Evolutionary conservation across 2,113 vertebrate genomes (phyloP).

Genomic region (Phodopus roborovskii): DNA sequence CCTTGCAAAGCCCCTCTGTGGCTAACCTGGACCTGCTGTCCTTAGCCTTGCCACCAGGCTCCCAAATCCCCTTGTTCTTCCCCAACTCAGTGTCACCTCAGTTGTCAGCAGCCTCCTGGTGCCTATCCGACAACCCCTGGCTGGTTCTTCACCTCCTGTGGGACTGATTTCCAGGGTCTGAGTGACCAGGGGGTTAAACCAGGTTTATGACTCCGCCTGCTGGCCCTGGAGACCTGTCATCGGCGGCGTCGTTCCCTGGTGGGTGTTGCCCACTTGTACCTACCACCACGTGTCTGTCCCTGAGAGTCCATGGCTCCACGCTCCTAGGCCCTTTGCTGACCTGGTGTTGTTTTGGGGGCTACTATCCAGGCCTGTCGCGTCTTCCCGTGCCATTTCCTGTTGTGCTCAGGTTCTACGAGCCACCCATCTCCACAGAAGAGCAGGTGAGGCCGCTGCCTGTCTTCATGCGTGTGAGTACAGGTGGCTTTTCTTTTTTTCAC

Average conservation of each 20-base stretch:
- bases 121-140: neutral
- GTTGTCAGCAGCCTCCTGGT: neutral
- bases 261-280: neutral
- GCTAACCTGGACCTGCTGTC: neutral
- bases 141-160: fast-evolving
- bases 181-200: neutral
- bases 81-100: neutral
- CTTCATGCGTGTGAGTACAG: neutral
- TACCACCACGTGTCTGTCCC: neutral
- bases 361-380: neutral
- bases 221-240: neutral
- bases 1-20: neutral
- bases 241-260: neutral
- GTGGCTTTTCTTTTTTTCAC: neutral
- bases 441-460: conserved; percentile 41
- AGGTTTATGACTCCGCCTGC: neutral
- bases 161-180: neutral
- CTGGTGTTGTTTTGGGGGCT: neutral
- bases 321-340: neutral
- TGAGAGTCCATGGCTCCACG: neutral
- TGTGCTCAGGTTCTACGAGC: neutral
- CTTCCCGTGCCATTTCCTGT: neutral
- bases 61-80: neutral
- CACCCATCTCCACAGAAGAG: neutral
- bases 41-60: neutral